Evolutionary conservation across 2,888 invertebrate species (phyloP).

Genomic region (Eristalis pertinax): DNA sequence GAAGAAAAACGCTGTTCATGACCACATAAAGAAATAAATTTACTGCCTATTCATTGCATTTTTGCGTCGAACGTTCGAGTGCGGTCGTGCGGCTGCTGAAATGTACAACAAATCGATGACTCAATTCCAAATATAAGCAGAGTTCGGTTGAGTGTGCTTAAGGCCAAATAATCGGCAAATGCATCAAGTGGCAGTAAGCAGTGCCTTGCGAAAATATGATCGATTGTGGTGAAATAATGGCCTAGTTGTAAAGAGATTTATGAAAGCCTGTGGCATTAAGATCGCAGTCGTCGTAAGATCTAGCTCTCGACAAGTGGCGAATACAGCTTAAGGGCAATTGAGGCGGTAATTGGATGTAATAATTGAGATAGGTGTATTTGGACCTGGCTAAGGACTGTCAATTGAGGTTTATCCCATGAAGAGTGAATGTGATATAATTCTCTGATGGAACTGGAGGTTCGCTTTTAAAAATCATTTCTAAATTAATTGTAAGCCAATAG

Average conservation of each 20-base stretch:
- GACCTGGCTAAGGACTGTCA: not conserved
- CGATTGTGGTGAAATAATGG: not conserved
- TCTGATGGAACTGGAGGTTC: not conserved
- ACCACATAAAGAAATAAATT: constrained; percentile 16
- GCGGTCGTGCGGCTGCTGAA: not conserved
- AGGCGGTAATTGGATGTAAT: not conserved
- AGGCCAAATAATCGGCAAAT: not conserved
- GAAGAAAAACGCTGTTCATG: not conserved
- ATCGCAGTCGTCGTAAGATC: not conserved
- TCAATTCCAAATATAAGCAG: constrained; percentile 24
- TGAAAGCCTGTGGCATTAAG: not conserved
- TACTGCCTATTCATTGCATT: not conserved
- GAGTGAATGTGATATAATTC: not conserved
- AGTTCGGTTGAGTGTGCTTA: not conserved
- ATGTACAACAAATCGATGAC: not conserved
- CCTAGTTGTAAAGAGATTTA: not conserved
- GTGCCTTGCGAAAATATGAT: not conserved
- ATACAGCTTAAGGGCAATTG: not conserved
- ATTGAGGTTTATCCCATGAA: not conserved
- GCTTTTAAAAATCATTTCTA: no score
- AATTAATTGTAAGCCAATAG: no score
- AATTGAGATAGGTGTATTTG: not conserved
- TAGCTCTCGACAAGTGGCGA: not conserved
- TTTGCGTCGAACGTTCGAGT: not conserved
- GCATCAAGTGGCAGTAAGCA: not conserved